Evolutionary conservation across 2,113 vertebrate species (phyloP), one percentile per base, ranked within the genome.

Genomic region (Irena cyanogastra): DNA sequence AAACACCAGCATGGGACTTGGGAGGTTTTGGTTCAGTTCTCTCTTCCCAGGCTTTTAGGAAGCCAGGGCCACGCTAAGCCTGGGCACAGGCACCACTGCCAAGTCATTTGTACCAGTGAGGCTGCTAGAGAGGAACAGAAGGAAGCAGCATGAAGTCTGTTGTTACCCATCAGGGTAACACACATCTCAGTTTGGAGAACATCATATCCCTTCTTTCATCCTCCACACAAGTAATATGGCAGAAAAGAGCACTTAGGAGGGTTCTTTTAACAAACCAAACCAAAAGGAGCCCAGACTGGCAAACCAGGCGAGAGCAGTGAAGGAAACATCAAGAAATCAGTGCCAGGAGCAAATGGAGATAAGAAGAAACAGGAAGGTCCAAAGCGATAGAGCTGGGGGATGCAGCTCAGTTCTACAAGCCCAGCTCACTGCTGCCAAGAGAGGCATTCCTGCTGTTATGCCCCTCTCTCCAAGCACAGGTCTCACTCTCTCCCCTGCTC

Each of bases 201-300:
- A 90, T 56, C 42, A 19, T 1, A 13, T 3, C 33, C 21, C 27
- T 77, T 42, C 59, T 50, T 31, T n/a, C 79, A 50, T 27, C 24
- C 50, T 65, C n/a, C 59, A 44, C 53, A 49, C 11, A 50, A 16
- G 17, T 33, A 84, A 56, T 3, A 15, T 0, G 1, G n/a, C n/a
- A 74, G 26, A 86, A 86, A 65, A 2, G 4, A 74, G 13, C 30
- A 45, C n/a, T n/a, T 18, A 53, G 28, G 5, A 66, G 30, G 5
- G 16, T 31, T 80, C 39, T 8, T n/a, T n/a, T n/a, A n/a, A n/a
- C 18, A 76, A 90, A 35, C 3, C 30, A 79, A 92, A 52, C 13
- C n/a, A 41, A 13, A 4, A 52, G 21, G 0, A 69, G 33, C 24
- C 41, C n/a, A 35, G 27, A 60, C 21, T 52, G 16, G n/a, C 17